Evolutionary conservation across 1,140 invertebrate species (phyloP).

Genomic region (Drosophila ananassae): DNA sequence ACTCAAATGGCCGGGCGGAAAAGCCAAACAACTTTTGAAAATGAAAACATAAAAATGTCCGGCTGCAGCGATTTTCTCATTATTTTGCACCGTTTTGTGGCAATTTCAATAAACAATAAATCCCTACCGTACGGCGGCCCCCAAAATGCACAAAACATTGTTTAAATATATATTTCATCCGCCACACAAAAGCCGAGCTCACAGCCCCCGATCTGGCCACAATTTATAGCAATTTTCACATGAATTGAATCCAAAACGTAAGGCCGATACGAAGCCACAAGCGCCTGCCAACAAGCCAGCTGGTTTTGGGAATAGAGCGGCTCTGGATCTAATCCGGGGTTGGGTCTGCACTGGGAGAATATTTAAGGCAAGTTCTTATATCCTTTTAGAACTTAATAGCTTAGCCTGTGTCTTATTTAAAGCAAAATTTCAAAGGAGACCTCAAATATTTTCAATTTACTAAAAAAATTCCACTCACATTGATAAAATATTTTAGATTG

Average conservation of each 20-base stretch:
- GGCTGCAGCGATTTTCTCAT: slow-evolving; percentile 76
- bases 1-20: slow-evolving; percentile 44
- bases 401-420: too few species aligned
- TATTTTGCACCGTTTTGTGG: slow-evolving; percentile 82
- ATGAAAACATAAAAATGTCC: slow-evolving; percentile 82
- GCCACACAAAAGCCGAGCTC: slow-evolving; percentile 10
- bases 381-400: too few species aligned
- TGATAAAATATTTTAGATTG: too few species aligned
- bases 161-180: slow-evolving; percentile 43
- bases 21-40: slow-evolving; percentile 77
- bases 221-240: slow-evolving; percentile 81
- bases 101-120: slow-evolving; percentile 83
- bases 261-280: slow-evolving; percentile 45
- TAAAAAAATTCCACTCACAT: too few species aligned
- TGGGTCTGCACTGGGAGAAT: slow-evolving; percentile 16
- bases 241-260: slow-evolving; percentile 61
- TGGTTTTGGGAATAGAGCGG: slow-evolving; percentile 14
- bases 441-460: too few species aligned
- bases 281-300: slow-evolving; percentile 66
- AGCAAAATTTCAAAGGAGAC: too few species aligned
- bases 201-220: slow-evolving; percentile 12
- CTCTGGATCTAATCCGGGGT: slow-evolving; percentile 17
- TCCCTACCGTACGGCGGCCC: slow-evolving; percentile 57
- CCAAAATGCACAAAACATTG: slow-evolving; percentile 30
- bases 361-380: background rate